Evolutionary conservation across 2,888 invertebrate genomes (phyloP).

Genomic region (Pteria penguin): DNA sequence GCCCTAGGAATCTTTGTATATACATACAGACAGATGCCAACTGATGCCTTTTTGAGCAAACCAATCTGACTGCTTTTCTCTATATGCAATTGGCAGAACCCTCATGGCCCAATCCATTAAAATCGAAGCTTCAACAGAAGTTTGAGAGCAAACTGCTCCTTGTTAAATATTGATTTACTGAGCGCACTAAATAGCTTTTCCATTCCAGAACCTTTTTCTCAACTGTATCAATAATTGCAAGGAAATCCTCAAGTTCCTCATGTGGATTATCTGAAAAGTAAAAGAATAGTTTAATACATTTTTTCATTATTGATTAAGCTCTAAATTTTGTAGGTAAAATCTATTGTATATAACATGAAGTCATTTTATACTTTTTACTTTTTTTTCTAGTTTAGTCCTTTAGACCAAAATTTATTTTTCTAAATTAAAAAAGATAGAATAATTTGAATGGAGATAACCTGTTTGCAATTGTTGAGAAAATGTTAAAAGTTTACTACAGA

Average conservation of each 20-base stretch:
- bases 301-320: too few relatives aligned
- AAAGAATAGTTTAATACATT: too few relatives aligned
- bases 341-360: too few relatives aligned
- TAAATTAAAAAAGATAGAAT: too few relatives aligned
- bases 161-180: not conserved
- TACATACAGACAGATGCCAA: constrained; percentile 11
- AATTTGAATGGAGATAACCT: too few relatives aligned
- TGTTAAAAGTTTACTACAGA: too few relatives aligned
- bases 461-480: too few relatives aligned
- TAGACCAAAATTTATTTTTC: too few relatives aligned
- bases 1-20: not conserved
- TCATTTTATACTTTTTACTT: too few relatives aligned
- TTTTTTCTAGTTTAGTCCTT: too few relatives aligned
- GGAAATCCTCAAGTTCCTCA: not conserved
- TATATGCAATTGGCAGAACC: constrained; percentile 7
- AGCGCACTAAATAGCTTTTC: constrained; percentile 4
- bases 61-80: constrained; percentile 12
- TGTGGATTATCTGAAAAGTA: not conserved
- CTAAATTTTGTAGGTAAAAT: too few relatives aligned
- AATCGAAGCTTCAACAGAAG: not conserved
- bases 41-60: not conserved
- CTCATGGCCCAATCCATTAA: constrained; percentile 17
- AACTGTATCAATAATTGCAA: not conserved
- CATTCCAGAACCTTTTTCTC: constrained; percentile 1
- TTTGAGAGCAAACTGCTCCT: not conserved